These are phyloP conservation scores for Apis cerana DNA, from an alignment of 1,140 invertebrate species.

Conservation along the genomic window DNA sequence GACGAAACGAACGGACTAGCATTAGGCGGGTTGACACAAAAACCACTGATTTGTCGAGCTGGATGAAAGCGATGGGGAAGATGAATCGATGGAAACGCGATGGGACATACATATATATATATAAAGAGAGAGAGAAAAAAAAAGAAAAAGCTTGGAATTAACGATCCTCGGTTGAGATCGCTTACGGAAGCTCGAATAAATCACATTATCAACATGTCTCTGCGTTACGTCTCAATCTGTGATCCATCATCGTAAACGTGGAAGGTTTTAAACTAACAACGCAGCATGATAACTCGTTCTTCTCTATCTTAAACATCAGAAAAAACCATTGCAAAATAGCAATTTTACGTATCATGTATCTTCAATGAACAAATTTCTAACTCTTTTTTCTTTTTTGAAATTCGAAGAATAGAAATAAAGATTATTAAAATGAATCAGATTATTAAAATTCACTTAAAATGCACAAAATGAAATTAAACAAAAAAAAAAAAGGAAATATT, in stretches of 20 bases:
- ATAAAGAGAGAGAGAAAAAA: not conserved
- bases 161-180: conserved; percentile 15
- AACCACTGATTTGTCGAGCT: conserved; percentile 40
- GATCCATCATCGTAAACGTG: conserved; percentile 18
- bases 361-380: no score
- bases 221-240: conserved; percentile 11
- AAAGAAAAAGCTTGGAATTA: conserved; percentile 7
- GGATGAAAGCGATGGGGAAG: conserved; percentile 41
- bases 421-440: no score
- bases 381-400: no score
- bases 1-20: conserved; percentile 58
- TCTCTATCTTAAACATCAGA: not conserved
- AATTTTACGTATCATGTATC: no score
- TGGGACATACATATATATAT: no score
- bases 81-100: conserved; percentile 19
- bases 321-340: not conserved
- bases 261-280: not conserved
- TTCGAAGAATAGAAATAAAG: no score
- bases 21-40: conserved; percentile 52
- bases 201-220: conserved; percentile 7
- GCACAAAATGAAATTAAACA: no score
- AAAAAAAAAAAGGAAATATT: no score
- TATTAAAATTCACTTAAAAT: no score
- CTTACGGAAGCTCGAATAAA: conserved; percentile 17
- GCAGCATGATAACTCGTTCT: not conserved